phyloP scores from a whole-genome alignment of 2,113 vertebrate species.

The Halichoerus grypus region DNA sequence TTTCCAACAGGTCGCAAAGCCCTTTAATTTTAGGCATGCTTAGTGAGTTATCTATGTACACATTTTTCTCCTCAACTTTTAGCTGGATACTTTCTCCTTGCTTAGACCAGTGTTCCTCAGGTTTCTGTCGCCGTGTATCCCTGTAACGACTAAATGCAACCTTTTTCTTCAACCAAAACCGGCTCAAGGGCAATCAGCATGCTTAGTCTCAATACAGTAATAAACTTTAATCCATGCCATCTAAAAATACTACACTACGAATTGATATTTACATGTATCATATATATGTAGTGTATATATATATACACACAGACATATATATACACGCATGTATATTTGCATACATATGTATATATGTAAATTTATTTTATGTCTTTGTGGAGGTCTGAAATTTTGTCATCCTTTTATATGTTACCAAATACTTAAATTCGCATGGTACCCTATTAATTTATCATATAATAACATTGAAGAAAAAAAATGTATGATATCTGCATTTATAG shows the following conservation, averaged over 20 bases:
- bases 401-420: not conserved
- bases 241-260: not conserved
- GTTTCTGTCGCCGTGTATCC: not conserved
- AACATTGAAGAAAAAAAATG: not conserved
- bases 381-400: not conserved
- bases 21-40: not conserved
- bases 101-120: not conserved
- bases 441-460: not conserved
- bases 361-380: not conserved
- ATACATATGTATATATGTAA: not conserved
- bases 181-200: not conserved
- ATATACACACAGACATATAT: not conserved
- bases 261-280: not conserved
- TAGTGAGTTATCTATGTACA: not conserved
- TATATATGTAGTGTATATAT: not conserved
- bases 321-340: not conserved
- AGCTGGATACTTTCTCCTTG: not conserved
- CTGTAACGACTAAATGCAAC: not conserved
- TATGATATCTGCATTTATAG: not conserved
- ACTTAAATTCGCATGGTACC: not conserved
- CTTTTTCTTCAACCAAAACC: not conserved
- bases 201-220: not conserved
- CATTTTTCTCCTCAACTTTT: not conserved
- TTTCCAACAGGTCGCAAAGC: not conserved
- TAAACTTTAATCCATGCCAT: not conserved